Conservation (phyloP, 64 coral and sea anemone genomes). For the Pocillopora verrucosa region DNA sequence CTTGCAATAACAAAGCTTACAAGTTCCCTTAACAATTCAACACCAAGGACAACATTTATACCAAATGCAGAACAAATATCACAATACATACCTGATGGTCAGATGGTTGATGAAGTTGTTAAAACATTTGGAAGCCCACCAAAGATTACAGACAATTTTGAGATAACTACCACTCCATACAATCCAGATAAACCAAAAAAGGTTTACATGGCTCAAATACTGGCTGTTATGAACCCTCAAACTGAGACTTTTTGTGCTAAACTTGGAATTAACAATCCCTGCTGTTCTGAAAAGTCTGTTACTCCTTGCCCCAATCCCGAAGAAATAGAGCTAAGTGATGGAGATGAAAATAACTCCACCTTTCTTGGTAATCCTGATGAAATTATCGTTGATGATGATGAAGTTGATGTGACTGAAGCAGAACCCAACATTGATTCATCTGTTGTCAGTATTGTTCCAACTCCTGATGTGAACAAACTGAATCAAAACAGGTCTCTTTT, state of each 20-base stretch:
- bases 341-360: slow-evolving; percentile 20
- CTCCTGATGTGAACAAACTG: neutral
- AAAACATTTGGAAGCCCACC: slow-evolving; percentile 61
- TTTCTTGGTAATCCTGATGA: slow-evolving; percentile 56
- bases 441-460: no score
- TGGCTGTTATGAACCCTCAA: slow-evolving; percentile 66
- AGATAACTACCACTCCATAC: slow-evolving; percentile 61
- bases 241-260: slow-evolving; percentile 73
- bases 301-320: slow-evolving; percentile 60
- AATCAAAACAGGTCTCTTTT: slow-evolving; percentile 14
- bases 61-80: slow-evolving; percentile 48
- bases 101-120: slow-evolving; percentile 48
- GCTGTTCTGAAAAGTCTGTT: slow-evolving; percentile 33
- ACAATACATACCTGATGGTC: slow-evolving; percentile 57
- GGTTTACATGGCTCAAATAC: slow-evolving; percentile 19
- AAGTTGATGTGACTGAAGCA: slow-evolving; percentile 23
- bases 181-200: slow-evolving; percentile 54
- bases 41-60: slow-evolving; percentile 52
- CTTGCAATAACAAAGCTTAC: slow-evolving; percentile 81
- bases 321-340: slow-evolving; percentile 69
- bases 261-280: slow-evolving; percentile 85
- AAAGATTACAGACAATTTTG: slow-evolving; percentile 82
- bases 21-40: slow-evolving; percentile 62
- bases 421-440: slow-evolving; percentile 8
- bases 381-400: slow-evolving; percentile 59